Evolutionary conservation across 2,113 vertebrate species (phyloP).

Genomic region (Sminthopsis crassicaudata): DNA sequence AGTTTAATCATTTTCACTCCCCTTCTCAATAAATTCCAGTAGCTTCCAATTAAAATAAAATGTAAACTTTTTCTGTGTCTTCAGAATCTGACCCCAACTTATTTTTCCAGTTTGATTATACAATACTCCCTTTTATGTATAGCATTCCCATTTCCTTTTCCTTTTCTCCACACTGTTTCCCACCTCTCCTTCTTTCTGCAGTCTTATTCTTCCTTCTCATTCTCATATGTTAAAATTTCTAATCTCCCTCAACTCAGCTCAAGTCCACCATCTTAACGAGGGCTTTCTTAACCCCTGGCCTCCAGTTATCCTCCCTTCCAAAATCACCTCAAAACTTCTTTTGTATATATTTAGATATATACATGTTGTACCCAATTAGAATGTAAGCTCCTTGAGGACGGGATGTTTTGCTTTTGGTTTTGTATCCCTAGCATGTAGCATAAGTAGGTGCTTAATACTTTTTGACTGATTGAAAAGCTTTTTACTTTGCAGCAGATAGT

Average conservation of each 20-base stretch:
- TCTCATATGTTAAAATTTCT: not conserved
- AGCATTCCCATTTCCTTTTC: not conserved
- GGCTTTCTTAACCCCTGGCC: not conserved
- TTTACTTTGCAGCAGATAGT: not conserved
- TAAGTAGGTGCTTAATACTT: not conserved
- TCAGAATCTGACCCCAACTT: not conserved
- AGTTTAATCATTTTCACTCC: not conserved
- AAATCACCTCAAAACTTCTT: not conserved
- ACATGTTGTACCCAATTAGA: not conserved
- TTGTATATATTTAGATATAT: not conserved
- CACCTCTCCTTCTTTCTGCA: not conserved
- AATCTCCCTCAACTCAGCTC: not conserved
- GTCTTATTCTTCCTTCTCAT: not conserved
- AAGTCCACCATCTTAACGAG: not conserved
- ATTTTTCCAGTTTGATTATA: not conserved
- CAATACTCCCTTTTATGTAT: not conserved
- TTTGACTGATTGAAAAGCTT: not conserved
- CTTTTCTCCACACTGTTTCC: not conserved
- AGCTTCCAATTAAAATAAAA: not conserved
- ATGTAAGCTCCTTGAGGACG: not conserved
- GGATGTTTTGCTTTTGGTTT: not conserved
- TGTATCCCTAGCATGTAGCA: not conserved
- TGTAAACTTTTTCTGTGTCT: not conserved
- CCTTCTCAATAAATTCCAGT: not conserved
- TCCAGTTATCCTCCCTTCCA: not conserved